phyloP scores from a whole-genome alignment of 2,888 invertebrate species.

The Dromius quadrimaculatus region DNA sequence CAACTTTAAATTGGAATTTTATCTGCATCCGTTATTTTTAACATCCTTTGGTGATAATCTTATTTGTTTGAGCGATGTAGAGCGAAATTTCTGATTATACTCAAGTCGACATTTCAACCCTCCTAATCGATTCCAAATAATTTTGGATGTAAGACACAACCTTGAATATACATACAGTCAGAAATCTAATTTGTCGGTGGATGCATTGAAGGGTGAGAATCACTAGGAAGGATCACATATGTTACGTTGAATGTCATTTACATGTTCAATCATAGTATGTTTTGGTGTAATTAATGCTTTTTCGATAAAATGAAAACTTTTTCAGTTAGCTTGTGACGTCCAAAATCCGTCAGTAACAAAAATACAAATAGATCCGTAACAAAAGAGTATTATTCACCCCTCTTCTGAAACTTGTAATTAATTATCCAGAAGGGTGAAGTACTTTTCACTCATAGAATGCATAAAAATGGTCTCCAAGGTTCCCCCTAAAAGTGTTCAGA shows the following conservation, averaged over 20 bases:
- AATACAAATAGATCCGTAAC: slow-evolving; percentile 33
- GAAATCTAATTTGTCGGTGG: too few species aligned
- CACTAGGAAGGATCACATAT: too few species aligned
- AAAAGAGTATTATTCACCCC: slow-evolving; percentile 28
- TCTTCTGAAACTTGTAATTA: slow-evolving; percentile 23
- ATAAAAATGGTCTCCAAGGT: slow-evolving; percentile 28
- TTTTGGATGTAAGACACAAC: too few species aligned
- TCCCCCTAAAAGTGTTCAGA: slow-evolving; percentile 7
- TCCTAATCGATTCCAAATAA: too few species aligned
- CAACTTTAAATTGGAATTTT: neutral
- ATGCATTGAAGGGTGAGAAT: too few species aligned
- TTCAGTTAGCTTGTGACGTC: slow-evolving; percentile 5
- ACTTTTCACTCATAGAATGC: slow-evolving; percentile 18
- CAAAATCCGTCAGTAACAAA: slow-evolving; percentile 29
- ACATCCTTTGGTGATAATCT: too few species aligned
- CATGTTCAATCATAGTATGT: slow-evolving; percentile 18
- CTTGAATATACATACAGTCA: too few species aligned
- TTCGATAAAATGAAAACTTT: slow-evolving; percentile 33
- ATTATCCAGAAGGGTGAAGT: slow-evolving; percentile 9
- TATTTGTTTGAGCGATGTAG: too few species aligned
- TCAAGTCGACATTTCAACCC: too few species aligned
- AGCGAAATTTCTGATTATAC: too few species aligned
- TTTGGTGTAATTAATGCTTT: slow-evolving; percentile 4
- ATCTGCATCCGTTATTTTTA: too few species aligned
- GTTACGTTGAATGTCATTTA: too few species aligned